Conservation (phyloP, 1,140 invertebrate species). For the Gryllus bimaculatus region DNA sequence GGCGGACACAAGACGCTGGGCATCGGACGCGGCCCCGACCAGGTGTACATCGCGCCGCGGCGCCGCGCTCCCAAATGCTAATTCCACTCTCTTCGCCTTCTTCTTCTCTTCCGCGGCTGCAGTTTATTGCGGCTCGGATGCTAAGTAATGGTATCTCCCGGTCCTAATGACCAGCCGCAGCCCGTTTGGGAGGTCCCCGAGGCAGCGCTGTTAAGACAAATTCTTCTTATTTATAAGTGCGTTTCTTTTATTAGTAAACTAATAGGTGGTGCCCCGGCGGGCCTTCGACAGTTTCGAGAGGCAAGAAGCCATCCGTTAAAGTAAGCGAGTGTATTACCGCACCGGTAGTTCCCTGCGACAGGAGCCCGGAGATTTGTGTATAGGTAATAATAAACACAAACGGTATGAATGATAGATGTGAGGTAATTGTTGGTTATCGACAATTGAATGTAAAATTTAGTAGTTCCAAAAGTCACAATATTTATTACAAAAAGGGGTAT, state of each 20-base stretch:
- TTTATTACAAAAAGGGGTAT: too few species aligned
- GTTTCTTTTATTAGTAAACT: conserved; percentile 6
- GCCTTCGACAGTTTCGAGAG: not conserved
- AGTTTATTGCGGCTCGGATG: not conserved
- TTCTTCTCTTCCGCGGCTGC: not conserved
- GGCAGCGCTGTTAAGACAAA: not conserved
- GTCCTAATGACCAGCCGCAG: not conserved
- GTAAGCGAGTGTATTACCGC: not conserved
- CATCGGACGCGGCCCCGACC: not conserved
- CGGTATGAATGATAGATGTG: too few species aligned
- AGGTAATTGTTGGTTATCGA: too few species aligned
- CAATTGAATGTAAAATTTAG: too few species aligned
- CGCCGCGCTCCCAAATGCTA: not conserved
- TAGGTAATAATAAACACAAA: too few species aligned
- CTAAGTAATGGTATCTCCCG: conserved; percentile 1
- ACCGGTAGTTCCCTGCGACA: too few species aligned
- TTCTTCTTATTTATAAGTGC: not conserved
- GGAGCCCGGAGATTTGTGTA: too few species aligned
- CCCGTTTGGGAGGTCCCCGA: not conserved
- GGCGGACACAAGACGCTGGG: not conserved
- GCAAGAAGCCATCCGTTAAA: not conserved
- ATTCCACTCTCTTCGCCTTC: not conserved
- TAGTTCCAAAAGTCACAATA: too few species aligned
- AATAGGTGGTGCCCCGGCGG: not conserved
- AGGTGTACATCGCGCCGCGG: not conserved